Conservation (phyloP, 2,888 invertebrate genomes). For the Sphaerophoria rueppellii region DNA sequence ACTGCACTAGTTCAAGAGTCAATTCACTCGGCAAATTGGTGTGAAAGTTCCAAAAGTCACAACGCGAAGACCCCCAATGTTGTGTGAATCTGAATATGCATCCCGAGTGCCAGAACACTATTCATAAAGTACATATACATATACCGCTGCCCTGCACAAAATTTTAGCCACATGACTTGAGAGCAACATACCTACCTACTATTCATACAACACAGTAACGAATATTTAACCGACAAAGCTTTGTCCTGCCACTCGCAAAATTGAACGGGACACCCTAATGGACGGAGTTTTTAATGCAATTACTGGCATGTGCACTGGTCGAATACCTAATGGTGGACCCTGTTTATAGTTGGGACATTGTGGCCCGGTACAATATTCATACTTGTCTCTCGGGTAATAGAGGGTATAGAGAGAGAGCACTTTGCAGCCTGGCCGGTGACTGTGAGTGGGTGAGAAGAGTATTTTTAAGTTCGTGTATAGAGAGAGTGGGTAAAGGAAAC, state of each 20-base stretch:
- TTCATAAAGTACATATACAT: constrained; percentile 35
- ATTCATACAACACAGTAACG: constrained; percentile 49
- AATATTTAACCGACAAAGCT: constrained; percentile 64
- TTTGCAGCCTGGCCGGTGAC: constrained; percentile 13
- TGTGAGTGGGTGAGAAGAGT: constrained; percentile 27
- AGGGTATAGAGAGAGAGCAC: constrained; percentile 16
- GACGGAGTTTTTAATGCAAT: constrained; percentile 73
- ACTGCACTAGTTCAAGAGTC: constrained; percentile 61
- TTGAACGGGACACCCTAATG: constrained; percentile 73
- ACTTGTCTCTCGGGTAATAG: constrained; percentile 62
- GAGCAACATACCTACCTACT: constrained; percentile 34
- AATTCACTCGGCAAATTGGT: constrained; percentile 72
- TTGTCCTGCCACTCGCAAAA: constrained; percentile 51
- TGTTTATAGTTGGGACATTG: constrained; percentile 73
- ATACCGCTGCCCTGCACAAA: constrained; percentile 26
- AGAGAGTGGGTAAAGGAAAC: constrained; percentile 43
- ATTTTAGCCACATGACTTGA: constrained; percentile 31
- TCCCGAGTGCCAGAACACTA: constrained; percentile 37
- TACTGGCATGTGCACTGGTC: constrained; percentile 71
- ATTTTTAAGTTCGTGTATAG: constrained; percentile 22
- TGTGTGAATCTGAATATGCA: constrained; percentile 52
- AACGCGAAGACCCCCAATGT: constrained; percentile 55
- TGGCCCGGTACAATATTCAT: constrained; percentile 69
- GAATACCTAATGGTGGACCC: constrained; percentile 70
- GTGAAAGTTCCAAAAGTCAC: constrained; percentile 69